Evolutionary conservation across 2,888 invertebrate species (phyloP).

Genomic region (Lasioglossum pauxillum): DNA sequence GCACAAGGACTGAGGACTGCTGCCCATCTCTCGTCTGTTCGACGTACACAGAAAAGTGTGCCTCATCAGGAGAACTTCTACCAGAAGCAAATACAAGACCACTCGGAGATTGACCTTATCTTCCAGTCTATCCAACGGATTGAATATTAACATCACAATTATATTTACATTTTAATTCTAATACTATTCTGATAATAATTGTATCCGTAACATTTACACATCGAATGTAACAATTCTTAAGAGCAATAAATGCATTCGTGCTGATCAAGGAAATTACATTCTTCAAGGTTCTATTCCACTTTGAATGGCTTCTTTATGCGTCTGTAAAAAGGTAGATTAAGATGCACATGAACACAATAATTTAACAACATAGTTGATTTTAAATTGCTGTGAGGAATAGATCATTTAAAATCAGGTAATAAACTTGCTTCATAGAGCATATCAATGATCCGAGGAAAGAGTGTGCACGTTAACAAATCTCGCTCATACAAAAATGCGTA

Average conservation of each 20-base stretch:
- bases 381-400: too few relatives aligned
- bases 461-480: too few relatives aligned
- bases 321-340: too few relatives aligned
- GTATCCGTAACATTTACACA: background rate
- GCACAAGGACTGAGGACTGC: conserved; percentile 54
- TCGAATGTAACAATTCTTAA: background rate
- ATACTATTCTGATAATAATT: background rate
- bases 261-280: background rate
- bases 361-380: too few relatives aligned
- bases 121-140: background rate
- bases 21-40: too few relatives aligned
- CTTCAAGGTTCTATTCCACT: background rate
- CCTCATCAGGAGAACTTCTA: too few relatives aligned
- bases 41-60: conserved; percentile 52
- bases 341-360: too few relatives aligned
- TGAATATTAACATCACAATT: background rate
- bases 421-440: too few relatives aligned
- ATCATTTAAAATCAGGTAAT: too few relatives aligned
- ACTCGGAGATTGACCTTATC: conserved; percentile 44
- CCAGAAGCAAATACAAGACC: conserved; percentile 59
- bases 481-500: too few relatives aligned
- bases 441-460: too few relatives aligned
- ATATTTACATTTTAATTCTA: background rate
- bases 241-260: background rate
- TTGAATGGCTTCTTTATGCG: too few relatives aligned